These are phyloP conservation scores for Nycticebus coucang DNA, from an alignment of 2,113 vertebrate species.

Conservation along the genomic window DNA sequence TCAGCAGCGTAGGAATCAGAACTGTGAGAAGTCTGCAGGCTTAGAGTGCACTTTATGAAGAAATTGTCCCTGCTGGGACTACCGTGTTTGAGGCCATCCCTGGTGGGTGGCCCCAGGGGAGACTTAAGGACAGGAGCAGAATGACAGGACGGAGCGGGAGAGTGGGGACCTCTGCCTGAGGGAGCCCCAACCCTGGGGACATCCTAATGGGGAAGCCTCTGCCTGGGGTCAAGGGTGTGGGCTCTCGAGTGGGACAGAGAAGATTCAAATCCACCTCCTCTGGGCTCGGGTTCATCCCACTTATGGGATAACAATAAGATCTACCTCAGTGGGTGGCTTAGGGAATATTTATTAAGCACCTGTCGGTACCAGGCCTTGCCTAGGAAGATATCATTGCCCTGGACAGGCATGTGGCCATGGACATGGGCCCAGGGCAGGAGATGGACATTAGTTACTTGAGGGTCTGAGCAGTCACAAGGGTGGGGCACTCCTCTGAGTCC, in stretches of 20 bases:
- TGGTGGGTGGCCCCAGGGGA: neutral
- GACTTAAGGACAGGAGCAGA: neutral
- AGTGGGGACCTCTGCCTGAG: accelerated
- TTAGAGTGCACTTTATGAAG: neutral
- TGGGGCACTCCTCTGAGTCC: neutral
- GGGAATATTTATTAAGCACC: neutral
- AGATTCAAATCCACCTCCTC: neutral
- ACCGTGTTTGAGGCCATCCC: neutral
- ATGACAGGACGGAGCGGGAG: neutral
- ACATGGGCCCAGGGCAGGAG: neutral
- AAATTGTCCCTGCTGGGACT: neutral
- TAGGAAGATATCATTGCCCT: neutral
- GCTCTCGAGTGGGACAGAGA: neutral
- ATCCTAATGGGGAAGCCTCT: neutral
- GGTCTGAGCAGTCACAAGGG: neutral
- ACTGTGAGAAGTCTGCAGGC: neutral
- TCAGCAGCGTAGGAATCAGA: neutral
- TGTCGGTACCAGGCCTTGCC: neutral
- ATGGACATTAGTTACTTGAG: neutral
- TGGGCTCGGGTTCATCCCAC: no score
- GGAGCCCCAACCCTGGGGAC: neutral
- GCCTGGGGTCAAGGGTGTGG: accelerated
- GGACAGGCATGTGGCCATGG: neutral
- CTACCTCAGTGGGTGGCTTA: no score
- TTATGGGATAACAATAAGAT: no score